A percentile compares a stretch with the other conserved stretches of the same genome.
Evolutionary conservation across 2,113 vertebrate species (phyloP).

Genomic region (Bos javanicus): DNA sequence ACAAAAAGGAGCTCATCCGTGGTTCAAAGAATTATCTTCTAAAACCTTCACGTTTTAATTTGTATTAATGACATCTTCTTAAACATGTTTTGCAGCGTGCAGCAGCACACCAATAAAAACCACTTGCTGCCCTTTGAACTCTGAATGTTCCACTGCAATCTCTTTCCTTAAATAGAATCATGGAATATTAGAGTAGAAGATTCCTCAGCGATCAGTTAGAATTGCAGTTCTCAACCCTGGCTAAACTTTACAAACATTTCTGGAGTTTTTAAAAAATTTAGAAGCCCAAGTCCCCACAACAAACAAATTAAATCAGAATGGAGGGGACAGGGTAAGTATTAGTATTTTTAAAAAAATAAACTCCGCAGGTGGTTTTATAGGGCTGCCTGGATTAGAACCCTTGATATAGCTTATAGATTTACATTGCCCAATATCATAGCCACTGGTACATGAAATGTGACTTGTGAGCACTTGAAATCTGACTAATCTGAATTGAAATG

Average conservation of each 20-base stretch:
- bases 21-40: not conserved
- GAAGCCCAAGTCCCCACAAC: not conserved
- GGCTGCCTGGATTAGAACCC: not conserved
- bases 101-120: not conserved
- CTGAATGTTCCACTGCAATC: not conserved
- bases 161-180: slow-evolving; percentile 35
- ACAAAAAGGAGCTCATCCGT: not conserved
- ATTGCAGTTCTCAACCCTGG: not conserved
- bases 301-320: not conserved
- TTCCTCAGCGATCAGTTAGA: slow-evolving; percentile 21
- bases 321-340: not conserved
- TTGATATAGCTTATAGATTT: not conserved
- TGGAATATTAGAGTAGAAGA: slow-evolving; percentile 8
- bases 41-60: not conserved
- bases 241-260: slow-evolving; percentile 13
- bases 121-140: not conserved
- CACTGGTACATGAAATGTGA: not conserved
- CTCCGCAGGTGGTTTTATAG: not conserved
- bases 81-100: not conserved
- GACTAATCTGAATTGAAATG: not conserved
- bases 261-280: not conserved
- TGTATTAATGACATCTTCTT: not conserved
- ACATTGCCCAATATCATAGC: not conserved
- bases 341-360: not conserved
- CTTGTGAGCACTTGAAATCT: not conserved